Conservation (phyloP, 2,797 vertebrate species). For the Siniperca obscura region DNA sequence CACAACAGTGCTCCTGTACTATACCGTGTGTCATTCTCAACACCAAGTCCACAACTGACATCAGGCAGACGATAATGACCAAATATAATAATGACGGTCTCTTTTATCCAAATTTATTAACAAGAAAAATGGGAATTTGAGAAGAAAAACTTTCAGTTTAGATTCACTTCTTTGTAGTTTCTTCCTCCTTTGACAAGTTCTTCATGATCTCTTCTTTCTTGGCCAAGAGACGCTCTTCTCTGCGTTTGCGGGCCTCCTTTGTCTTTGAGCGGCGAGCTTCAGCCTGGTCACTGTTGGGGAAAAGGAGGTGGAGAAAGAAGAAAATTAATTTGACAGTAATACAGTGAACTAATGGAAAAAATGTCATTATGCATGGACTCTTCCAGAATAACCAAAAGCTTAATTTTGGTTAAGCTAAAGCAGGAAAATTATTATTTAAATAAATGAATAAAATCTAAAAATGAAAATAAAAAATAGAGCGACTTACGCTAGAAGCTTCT, state of each 20-base stretch:
- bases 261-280: slow-evolving; percentile 97
- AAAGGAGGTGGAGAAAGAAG: neutral
- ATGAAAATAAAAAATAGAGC: neutral
- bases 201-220: slow-evolving; percentile 99
- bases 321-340: neutral
- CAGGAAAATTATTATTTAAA: neutral
- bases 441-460: neutral
- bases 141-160: slow-evolving; percentile 2
- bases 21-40: neutral
- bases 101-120: slow-evolving; percentile 74
- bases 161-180: slow-evolving; percentile 91
- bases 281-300: slow-evolving; percentile 90
- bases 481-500: slow-evolving; percentile 96
- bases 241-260: slow-evolving; percentile 94
- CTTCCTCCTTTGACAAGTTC: slow-evolving; percentile 95
- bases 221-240: slow-evolving; percentile 93
- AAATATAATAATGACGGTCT: slow-evolving; percentile 7
- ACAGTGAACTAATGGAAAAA: neutral
- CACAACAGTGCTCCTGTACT: neutral
- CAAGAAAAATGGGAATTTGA: slow-evolving; percentile 32
- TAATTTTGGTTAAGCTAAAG: too few species aligned
- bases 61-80: neutral
- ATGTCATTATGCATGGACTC: neutral
- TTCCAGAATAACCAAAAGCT: neutral
- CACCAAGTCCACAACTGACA: neutral